Base-by-base conservation (phyloP, 92 coral and sea anemone genomes). In the Zoanthus solanderi region DNA sequence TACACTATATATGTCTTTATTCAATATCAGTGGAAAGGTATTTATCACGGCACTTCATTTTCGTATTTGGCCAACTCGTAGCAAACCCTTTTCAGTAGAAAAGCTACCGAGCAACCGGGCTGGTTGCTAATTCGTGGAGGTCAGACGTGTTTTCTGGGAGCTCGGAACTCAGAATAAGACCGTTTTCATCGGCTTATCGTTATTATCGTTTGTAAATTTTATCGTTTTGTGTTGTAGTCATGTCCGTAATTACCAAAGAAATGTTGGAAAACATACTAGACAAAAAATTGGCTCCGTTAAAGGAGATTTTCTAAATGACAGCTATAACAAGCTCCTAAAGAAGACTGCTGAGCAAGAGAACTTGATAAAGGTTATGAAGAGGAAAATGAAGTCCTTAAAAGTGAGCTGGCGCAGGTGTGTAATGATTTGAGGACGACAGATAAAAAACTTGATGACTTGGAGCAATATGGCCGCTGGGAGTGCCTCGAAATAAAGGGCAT, bases 331-430 rank as follows among this genome's bases (percentile, higher is more conserved):
- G 31, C 71, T 65, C 71, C 71, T 65, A 65, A 65, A 65, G 28
- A 65, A 65, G 71, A 65, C 71, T 65, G 11, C 71, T 65, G 71
- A 65, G 71, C 71, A 65, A 65, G 71, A 65, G 71, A 65, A 65
- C 31, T 65, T 65, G 71, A 65, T 65, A 65, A 65, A 65, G 31
- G 71, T 65, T 65, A 65, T 65, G 71, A 65, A 3, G 71, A 65
- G 71, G 71, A 65, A 65, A 65, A 65, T 65, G 71, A 65, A 5
- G 71, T 65, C 71, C 71, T 17, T 65, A 65, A 65, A 65, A 65
- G 71, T 65, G 18, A 65, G 71, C 71, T 65, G 71, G 71, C 31
- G 71, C 71, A 6, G 56, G 71, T 65, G 71, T 18, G 18, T 15
- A 3, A 65, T 65, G 71, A 2, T 65, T 65, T 65, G 71, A 65